These are phyloP conservation scores for Leiothrix lutea DNA, from an alignment of 2,113 vertebrate species.

Conservation along the genomic window DNA sequence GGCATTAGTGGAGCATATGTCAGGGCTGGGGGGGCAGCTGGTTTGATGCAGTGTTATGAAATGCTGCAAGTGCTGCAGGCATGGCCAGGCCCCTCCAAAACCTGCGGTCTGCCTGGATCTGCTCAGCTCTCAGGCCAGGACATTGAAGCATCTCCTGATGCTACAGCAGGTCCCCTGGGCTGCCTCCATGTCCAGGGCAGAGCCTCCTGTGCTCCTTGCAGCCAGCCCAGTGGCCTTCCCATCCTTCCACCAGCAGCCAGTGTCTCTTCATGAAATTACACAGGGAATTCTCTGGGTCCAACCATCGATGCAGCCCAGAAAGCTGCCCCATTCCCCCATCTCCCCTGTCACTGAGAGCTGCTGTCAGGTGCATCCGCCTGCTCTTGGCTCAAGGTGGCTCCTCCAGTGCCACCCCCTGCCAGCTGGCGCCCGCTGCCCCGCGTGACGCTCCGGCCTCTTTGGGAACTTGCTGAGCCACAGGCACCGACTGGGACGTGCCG, in stretches of 20 bases:
- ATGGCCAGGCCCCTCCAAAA: not conserved
- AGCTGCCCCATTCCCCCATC: not conserved
- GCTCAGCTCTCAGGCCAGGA: not conserved
- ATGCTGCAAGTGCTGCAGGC: not conserved
- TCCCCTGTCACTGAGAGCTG: not conserved
- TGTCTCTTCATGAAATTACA: accelerated
- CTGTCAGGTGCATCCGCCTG: not conserved
- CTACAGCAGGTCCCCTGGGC: accelerated
- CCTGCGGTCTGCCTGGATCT: accelerated
- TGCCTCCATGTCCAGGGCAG: accelerated
- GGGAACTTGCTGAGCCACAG: not conserved
- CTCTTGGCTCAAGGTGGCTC: constrained; percentile 2
- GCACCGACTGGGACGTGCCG: not conserved
- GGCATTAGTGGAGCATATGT: not conserved
- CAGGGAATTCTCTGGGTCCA: not conserved
- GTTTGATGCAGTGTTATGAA: not conserved
- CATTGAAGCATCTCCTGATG: not conserved
- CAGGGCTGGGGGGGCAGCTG: not conserved
- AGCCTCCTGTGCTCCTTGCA: not conserved
- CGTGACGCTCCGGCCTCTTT: not conserved
- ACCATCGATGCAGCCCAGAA: accelerated
- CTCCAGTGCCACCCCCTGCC: not conserved
- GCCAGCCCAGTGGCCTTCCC: accelerated
- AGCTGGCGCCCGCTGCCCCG: constrained; percentile 34
- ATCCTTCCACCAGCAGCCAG: not conserved